A percentile compares a stretch with the other conserved stretches of the same genome.
These are phyloP conservation scores for Sebastiscus tertius DNA, from an alignment of 2,797 vertebrate species.

Conservation along the genomic window DNA sequence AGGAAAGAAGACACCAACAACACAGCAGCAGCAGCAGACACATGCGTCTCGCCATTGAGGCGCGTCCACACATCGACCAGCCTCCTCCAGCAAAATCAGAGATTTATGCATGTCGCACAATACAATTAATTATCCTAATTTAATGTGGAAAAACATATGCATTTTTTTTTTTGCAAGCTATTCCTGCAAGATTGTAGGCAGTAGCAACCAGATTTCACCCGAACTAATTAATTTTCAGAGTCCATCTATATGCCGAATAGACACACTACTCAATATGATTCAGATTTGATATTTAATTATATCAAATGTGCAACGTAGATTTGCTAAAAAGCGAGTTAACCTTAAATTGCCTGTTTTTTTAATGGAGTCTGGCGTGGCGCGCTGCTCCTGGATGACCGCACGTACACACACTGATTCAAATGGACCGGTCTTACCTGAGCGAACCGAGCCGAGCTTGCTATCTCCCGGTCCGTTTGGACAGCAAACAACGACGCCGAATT, in stretches of 20 bases:
- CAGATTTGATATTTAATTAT: too few relatives aligned
- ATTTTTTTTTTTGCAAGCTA: not conserved
- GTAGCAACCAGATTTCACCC: not conserved
- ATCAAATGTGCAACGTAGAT: accelerated
- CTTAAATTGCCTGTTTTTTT: not conserved
- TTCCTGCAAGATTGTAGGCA: not conserved
- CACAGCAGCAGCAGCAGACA: constrained; percentile 15
- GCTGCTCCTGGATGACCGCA: not conserved
- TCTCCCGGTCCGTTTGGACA: not conserved
- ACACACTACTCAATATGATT: not conserved
- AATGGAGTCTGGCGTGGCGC: not conserved
- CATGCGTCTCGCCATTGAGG: not conserved
- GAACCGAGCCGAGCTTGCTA: too few relatives aligned
- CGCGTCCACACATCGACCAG: not conserved
- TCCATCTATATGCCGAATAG: not conserved
- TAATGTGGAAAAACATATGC: not conserved
- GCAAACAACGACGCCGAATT: not conserved
- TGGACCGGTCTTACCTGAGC: too few relatives aligned
- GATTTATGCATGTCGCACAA: not conserved
- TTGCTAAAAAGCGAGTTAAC: not conserved
- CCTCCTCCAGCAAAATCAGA: not conserved
- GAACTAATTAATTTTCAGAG: not conserved
- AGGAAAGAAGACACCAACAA: constrained; percentile 7
- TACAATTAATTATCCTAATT: not conserved
- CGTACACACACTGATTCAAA: not conserved